Evolutionary conservation across 2,113 vertebrate species (phyloP).

Genomic region (Cyprinodon variegatus): DNA sequence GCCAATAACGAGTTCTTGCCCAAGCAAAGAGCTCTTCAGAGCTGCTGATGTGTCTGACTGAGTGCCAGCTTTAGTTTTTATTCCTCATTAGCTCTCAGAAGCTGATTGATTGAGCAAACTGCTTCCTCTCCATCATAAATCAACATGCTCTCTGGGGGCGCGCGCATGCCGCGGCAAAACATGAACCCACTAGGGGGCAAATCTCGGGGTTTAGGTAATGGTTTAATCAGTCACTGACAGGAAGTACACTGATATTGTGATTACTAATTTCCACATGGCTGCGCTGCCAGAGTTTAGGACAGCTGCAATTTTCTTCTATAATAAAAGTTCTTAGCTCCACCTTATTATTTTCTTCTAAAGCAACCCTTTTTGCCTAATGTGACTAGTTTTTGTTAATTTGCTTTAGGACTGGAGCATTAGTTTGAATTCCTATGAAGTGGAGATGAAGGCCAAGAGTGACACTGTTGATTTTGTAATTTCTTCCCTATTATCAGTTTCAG

Average conservation of each 20-base stretch:
- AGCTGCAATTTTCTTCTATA: neutral
- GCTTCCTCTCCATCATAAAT: conserved; percentile 70
- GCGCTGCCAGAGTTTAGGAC: conserved; percentile 4
- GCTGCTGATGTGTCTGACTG: conserved; percentile 56
- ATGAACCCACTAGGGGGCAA: conserved; percentile 45
- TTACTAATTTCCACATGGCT: conserved; percentile 59
- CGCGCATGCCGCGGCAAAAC: conserved; percentile 34
- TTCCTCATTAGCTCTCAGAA: conserved; percentile 77
- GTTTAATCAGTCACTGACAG: conserved; percentile 72
- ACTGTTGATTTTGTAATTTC: conserved; percentile 33
- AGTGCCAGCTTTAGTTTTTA: conserved; percentile 71
- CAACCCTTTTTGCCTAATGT: neutral
- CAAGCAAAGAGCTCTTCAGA: conserved; percentile 29
- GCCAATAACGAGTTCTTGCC: conserved; percentile 44
- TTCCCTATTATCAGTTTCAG: conserved; percentile 36
- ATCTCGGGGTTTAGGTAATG: conserved; percentile 52
- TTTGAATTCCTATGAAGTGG: conserved; percentile 21
- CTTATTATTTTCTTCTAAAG: neutral
- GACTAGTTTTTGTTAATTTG: conserved; percentile 1
- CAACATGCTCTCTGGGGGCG: conserved; percentile 43
- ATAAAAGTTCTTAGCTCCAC: neutral
- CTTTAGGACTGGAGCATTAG: conserved; percentile 1
- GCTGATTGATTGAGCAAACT: conserved; percentile 71
- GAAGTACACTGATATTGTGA: conserved; percentile 65
- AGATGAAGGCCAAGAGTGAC: conserved; percentile 13